Percentiles rank a stretch among this genome's conserved stretches.
Evolutionary conservation across 2,888 invertebrate genomes (phyloP).

Genomic region (Microctonus aethiopoides): DNA sequence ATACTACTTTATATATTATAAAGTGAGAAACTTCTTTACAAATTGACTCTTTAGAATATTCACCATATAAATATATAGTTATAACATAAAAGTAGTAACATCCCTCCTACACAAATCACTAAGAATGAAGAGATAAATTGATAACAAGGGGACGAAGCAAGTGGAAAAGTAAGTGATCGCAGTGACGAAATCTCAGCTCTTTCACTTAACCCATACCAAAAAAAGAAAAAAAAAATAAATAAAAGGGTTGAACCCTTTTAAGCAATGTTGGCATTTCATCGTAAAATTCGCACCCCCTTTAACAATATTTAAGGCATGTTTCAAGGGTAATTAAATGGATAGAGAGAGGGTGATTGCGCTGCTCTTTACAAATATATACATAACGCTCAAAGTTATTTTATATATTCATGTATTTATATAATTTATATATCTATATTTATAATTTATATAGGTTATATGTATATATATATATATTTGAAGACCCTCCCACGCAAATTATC

Average conservation of each 20-base stretch:
- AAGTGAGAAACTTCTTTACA: constrained; percentile 25
- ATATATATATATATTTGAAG: constrained; percentile 12
- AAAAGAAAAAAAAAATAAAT: too few relatives aligned
- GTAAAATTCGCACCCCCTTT: constrained; percentile 53
- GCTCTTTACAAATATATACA: too few relatives aligned
- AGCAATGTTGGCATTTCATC: constrained; percentile 42
- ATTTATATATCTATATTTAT: too few relatives aligned
- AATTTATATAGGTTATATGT: constrained; percentile 16
- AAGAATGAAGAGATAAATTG: not conserved
- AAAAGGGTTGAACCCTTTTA: constrained; percentile 58
- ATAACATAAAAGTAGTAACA: not conserved
- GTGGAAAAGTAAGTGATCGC: constrained; percentile 9
- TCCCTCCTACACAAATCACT: not conserved
- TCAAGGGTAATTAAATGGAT: constrained; percentile 65
- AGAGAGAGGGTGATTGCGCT: constrained; percentile 56
- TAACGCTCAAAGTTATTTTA: too few relatives aligned
- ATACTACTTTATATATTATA: too few relatives aligned
- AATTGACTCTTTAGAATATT: constrained; percentile 35
- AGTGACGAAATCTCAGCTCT: constrained; percentile 38
- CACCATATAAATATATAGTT: not conserved
- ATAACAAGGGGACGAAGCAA: not conserved
- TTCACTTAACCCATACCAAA: too few relatives aligned
- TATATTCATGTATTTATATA: too few relatives aligned
- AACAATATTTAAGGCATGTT: constrained; percentile 66
- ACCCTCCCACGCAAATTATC: constrained; percentile 65